Evolutionary conservation across 1,140 invertebrate species (phyloP).

Genomic region (Orchestia grillus): DNA sequence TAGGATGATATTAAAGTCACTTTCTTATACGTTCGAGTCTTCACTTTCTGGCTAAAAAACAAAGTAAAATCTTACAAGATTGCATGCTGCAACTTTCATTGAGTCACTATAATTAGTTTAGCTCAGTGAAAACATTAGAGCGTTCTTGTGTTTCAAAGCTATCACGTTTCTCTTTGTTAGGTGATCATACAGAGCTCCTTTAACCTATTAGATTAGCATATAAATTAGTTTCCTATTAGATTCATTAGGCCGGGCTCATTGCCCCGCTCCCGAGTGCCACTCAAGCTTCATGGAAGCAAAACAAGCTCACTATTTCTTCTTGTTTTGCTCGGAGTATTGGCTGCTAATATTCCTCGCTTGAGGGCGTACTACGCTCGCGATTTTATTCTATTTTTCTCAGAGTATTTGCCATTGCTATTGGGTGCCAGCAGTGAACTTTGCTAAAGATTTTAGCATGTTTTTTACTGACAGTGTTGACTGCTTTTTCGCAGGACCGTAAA

Average conservation of each 20-base stretch:
- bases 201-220: conserved; percentile 17
- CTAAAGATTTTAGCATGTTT: background rate
- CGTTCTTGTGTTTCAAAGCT: background rate
- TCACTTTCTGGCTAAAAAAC: no score
- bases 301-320: background rate
- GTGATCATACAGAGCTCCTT: background rate
- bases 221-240: conserved; percentile 47
- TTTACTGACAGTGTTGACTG: background rate
- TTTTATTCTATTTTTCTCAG: background rate
- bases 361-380: background rate
- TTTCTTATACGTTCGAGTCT: no score
- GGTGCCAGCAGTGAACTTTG: background rate
- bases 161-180: background rate
- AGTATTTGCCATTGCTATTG: background rate
- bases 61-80: no score
- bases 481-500: background rate
- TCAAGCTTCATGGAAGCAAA: background rate
- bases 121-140: background rate
- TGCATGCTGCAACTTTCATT: background rate
- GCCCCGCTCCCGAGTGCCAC: background rate
- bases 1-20: background rate
- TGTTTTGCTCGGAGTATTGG: background rate
- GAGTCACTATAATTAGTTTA: background rate
- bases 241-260: conserved; percentile 8
- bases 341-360: background rate